These are phyloP conservation scores for Neopelma chrysocephalum DNA, from an alignment of 2,797 vertebrate species.

Conservation along the genomic window DNA sequence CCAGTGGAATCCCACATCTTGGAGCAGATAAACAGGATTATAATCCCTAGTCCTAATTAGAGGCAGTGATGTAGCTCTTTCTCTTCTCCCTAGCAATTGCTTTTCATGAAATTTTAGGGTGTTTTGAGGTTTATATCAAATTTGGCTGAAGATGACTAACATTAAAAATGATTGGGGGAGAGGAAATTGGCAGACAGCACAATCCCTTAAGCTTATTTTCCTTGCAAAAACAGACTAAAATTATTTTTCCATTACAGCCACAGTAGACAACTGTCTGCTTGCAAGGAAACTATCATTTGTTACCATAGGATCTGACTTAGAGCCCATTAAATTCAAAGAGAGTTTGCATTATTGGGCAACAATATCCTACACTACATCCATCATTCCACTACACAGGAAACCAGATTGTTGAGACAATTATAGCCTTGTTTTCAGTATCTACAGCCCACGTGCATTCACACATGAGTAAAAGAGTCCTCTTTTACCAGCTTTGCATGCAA, in stretches of 20 bases:
- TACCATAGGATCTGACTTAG: conserved; percentile 8
- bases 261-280: background rate
- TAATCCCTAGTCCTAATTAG: background rate
- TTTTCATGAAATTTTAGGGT: background rate
- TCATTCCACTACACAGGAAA: conserved; percentile 15
- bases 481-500: background rate
- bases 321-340: background rate
- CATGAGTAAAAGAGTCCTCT: background rate
- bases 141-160: conserved; percentile 18
- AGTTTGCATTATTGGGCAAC: background rate
- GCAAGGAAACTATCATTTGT: background rate
- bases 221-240: conserved; percentile 27
- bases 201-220: conserved; percentile 10
- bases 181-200: conserved; percentile 6
- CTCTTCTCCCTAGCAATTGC: background rate
- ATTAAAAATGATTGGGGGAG: background rate
- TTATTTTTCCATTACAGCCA: conserved; percentile 39
- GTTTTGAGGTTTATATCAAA: background rate
- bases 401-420: background rate
- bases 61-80: background rate
- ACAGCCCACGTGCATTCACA: background rate
- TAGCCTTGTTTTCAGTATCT: background rate
- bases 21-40: background rate
- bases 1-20: background rate
- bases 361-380: background rate